These are phyloP conservation scores for Rhincodon typus DNA, from an alignment of 2,797 vertebrate species.

Conservation along the genomic window DNA sequence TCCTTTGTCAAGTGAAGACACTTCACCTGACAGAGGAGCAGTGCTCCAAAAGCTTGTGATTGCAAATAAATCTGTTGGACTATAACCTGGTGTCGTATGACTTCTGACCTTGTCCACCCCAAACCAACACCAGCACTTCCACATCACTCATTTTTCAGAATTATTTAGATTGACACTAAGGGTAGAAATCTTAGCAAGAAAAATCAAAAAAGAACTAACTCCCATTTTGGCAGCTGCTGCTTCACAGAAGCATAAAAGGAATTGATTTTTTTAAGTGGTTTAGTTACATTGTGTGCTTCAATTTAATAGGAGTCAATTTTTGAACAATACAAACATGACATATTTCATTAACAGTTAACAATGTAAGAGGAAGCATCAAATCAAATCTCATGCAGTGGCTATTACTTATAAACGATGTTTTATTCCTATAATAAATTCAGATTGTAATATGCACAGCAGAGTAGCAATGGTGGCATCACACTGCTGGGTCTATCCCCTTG, in stretches of 20 bases:
- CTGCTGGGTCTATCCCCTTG: neutral
- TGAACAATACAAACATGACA: neutral
- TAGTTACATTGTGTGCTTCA: constrained; percentile 5
- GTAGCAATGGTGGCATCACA: neutral
- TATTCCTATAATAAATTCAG: neutral
- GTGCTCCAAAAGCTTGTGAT: too few species aligned
- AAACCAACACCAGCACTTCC: too few species aligned
- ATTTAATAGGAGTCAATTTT: neutral
- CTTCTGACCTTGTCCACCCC: too few species aligned
- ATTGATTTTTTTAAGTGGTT: neutral
- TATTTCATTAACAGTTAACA: neutral
- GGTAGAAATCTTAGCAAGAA: neutral
- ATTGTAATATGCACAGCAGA: neutral
- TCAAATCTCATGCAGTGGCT: neutral
- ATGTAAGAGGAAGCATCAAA: neutral
- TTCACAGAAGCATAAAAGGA: neutral
- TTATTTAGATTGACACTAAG: neutral
- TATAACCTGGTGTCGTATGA: too few species aligned
- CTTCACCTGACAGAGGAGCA: too few species aligned
- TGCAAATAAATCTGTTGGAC: too few species aligned
- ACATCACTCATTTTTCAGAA: neutral
- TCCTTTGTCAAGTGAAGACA: too few species aligned
- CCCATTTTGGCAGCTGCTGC: neutral
- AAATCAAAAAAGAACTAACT: neutral
- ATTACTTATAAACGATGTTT: neutral